Conservation (phyloP, 2,113 vertebrate species). For the Mus spicilegus region DNA sequence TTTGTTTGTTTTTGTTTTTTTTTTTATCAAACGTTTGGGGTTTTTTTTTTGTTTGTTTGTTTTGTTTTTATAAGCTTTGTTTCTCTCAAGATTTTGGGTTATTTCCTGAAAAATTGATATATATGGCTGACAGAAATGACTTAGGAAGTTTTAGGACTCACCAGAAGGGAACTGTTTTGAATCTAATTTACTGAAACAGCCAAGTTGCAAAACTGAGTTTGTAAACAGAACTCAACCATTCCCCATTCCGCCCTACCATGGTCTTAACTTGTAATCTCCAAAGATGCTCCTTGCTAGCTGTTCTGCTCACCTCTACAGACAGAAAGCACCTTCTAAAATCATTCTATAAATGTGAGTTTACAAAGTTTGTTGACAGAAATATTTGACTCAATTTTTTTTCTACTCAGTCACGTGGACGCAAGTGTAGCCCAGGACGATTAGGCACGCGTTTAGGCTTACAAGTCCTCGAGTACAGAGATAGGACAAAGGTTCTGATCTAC, state of each 20-base stretch:
- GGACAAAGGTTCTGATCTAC: neutral
- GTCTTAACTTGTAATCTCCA: neutral
- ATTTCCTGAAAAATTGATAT: neutral
- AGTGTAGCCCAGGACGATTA: neutral
- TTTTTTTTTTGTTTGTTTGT: no score
- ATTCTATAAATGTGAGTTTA: neutral
- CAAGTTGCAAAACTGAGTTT: conserved; percentile 24
- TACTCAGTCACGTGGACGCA: neutral
- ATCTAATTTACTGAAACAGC: conserved; percentile 18
- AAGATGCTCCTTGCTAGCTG: neutral
- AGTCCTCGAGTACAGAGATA: neutral
- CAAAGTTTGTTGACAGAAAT: neutral
- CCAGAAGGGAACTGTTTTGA: conserved; percentile 17
- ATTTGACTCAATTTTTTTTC: neutral
- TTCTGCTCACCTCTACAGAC: neutral
- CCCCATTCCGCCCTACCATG: neutral
- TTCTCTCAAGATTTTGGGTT: neutral
- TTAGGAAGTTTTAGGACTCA: neutral
- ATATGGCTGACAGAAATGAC: neutral
- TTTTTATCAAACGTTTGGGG: no score
- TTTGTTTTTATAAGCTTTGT: conserved; percentile 20
- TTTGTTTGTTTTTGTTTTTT: no score
- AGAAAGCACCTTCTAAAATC: neutral
- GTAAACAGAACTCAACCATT: neutral
- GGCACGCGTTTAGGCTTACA: neutral